Base-by-base conservation (phyloP, 37 sponge, comb jelly and placozoan species). In the Agelas oroides region DNA sequence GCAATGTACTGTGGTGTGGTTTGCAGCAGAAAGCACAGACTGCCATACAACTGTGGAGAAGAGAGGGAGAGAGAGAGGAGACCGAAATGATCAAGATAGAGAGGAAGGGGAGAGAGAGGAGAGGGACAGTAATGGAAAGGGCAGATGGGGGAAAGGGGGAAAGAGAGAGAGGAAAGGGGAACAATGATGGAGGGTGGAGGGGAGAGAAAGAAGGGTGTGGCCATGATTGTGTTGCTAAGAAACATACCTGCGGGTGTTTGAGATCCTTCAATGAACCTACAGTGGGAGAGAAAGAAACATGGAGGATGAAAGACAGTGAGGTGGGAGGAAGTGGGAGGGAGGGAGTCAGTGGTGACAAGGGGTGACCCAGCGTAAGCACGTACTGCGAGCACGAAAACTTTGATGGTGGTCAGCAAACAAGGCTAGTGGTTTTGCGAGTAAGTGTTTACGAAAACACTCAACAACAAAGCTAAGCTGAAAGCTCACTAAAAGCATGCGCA, bases 1-100 rank as follows among this genome's bases (percentile, higher is more conserved):
- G 97, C 95, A 25, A 97, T 80, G 80, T 97, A 97, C 64, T 83
- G 71, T 12, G 97, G 97, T 1, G 56, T 37, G 60, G 97, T 94
- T 89, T 97, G 97, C 5, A 97, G 91, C 41, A 90, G 68, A 72
- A 92, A 90, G 82, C 94, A 92, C 71, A 97, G 83, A 12, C 71
- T 75, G 14, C 95, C 86, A 82, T 87, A 97, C 24, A 93, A 83
- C 93, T 96, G 61, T n/a, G n/a, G 54, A 24, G 24, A 41, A 31
- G 41, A 31, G 39, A 23, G 73, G 73, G 61, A 32, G 73, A 41
- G 83, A 41, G 38, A 52, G 73, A 27, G 56, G 52, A 21, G n/a
- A n/a, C n/a, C n/a, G n/a, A n/a, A n/a, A 59, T 15, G 76, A 56
- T 30, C 32, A 28, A 15, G 76, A 2, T 3, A 6, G 59, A 1